Evolutionary conservation across 2,888 invertebrate species (phyloP).

Genomic region (Orthosia gothica): DNA sequence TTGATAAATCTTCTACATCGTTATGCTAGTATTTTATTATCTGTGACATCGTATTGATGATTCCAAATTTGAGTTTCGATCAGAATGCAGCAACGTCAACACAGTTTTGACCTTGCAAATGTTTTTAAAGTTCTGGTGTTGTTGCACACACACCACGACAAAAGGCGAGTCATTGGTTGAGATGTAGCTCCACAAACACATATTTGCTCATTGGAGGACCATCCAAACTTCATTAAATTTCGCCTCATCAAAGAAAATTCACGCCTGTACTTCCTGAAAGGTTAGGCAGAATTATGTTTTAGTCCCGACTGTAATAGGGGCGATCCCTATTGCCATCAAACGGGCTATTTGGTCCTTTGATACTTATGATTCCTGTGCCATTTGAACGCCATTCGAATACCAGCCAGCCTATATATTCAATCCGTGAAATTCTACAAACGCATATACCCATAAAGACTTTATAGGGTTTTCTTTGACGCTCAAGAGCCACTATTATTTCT

Average conservation of each 20-base stretch:
- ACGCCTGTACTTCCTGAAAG: too few species aligned
- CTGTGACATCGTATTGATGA: background rate
- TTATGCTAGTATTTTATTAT: too few species aligned
- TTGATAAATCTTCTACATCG: background rate
- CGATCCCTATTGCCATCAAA: too few species aligned
- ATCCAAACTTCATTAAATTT: background rate
- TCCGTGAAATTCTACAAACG: constrained; percentile 44
- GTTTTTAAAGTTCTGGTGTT: background rate
- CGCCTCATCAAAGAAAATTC: too few species aligned
- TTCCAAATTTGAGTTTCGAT: background rate
- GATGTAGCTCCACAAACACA: background rate
- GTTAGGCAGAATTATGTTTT: too few species aligned
- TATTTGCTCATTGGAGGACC: background rate
- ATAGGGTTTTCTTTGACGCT: constrained; percentile 68
- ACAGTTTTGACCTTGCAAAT: background rate
- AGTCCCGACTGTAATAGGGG: too few species aligned
- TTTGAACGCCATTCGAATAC: constrained; percentile 1
- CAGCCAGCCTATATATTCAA: constrained; percentile 21
- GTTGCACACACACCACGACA: background rate
- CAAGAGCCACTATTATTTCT: constrained; percentile 74
- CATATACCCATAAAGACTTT: constrained; percentile 47
- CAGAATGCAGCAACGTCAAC: background rate
- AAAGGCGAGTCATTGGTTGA: background rate
- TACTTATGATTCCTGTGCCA: background rate
- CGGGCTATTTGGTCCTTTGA: background rate